These are phyloP conservation scores for Coelinius sp. DNA, from an alignment of 2,888 invertebrate genomes.

Conservation along the genomic window DNA sequence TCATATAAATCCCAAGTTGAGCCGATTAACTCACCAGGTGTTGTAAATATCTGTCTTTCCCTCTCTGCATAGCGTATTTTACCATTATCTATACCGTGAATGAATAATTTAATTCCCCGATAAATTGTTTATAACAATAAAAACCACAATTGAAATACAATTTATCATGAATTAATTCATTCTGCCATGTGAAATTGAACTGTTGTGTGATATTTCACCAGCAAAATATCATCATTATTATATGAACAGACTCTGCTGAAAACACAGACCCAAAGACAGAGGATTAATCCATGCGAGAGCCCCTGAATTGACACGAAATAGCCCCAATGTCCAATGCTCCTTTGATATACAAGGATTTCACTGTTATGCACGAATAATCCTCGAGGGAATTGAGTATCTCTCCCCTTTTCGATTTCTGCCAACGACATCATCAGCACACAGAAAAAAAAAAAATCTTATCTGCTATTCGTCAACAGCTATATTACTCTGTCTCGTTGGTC, in stretches of 20 bases:
- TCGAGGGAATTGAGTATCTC: not conserved
- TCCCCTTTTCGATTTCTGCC: not conserved
- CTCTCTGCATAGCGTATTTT: not conserved
- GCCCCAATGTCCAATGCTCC: constrained; percentile 29
- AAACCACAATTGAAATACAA: not conserved
- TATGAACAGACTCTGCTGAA: not conserved
- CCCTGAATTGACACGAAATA: constrained; percentile 14
- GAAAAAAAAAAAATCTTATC: constrained; percentile 31
- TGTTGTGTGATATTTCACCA: not conserved
- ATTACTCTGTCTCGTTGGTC: constrained; percentile 56
- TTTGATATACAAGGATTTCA: constrained; percentile 37
- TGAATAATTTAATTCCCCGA: not conserved
- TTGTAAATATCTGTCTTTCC: not conserved
- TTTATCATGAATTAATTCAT: not conserved
- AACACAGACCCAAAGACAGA: constrained; percentile 18
- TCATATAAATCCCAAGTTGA: constrained; percentile 13
- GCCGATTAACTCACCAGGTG: constrained; percentile 19
- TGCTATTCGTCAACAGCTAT: constrained; percentile 33
- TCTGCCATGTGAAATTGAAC: not conserved
- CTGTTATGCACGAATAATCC: constrained; percentile 47
- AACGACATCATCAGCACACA: constrained; percentile 15
- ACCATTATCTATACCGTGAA: not conserved
- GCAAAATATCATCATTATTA: not conserved
- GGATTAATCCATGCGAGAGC: constrained; percentile 38
- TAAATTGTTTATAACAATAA: not conserved